Conservation (phyloP, 2,888 invertebrate genomes). For the Gerris lacustris region DNA sequence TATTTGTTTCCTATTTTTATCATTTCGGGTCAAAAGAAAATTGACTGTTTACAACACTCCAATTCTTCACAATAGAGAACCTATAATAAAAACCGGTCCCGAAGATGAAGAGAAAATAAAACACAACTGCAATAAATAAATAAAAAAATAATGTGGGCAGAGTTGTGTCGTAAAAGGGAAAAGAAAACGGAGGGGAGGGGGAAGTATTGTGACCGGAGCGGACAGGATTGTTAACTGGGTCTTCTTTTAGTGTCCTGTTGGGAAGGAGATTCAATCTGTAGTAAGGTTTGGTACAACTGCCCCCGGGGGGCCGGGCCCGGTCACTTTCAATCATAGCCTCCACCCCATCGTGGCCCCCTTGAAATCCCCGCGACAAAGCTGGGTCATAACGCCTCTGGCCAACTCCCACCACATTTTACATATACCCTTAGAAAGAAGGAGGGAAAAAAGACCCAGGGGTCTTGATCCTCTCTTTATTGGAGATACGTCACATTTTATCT, state of each 20-base stretch:
- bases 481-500: constrained; percentile 2
- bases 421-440: not conserved
- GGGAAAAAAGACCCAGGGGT: not conserved
- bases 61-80: too few relatives aligned
- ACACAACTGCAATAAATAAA: too few relatives aligned
- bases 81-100: too few relatives aligned
- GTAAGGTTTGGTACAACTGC: not conserved
- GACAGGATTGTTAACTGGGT: not conserved
- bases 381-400: not conserved
- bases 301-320: not conserved
- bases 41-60: too few relatives aligned
- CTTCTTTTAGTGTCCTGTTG: not conserved
- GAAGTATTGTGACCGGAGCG: too few relatives aligned
- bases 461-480: not conserved
- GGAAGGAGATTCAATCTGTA: not conserved
- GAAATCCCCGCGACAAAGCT: not conserved
- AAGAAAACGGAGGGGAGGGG: too few relatives aligned
- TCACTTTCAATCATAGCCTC: not conserved
- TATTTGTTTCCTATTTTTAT: too few relatives aligned
- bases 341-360: not conserved
- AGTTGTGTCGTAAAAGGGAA: too few relatives aligned
- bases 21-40: too few relatives aligned
- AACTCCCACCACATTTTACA: not conserved
- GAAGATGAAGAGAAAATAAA: too few relatives aligned
- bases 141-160: too few relatives aligned